Evolutionary conservation across 2,113 vertebrate species (phyloP).

Genomic region (Eupsittula cactorum): DNA sequence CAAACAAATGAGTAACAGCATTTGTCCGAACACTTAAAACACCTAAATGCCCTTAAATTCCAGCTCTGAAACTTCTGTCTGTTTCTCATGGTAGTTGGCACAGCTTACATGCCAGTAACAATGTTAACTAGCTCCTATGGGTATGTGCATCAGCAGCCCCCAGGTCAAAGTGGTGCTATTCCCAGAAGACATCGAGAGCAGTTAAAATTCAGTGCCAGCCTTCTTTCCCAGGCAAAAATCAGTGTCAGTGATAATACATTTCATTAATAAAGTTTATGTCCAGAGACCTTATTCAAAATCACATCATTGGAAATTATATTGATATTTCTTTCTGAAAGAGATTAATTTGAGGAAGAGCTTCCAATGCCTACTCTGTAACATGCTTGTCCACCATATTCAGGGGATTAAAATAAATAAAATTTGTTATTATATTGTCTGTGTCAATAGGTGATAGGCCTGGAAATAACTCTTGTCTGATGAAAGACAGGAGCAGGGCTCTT

Average conservation of each 20-base stretch:
- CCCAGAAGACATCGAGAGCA: neutral
- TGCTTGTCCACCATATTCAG: neutral
- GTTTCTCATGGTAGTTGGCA: neutral
- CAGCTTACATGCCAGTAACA: neutral
- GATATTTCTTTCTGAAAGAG: neutral
- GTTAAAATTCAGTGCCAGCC: neutral
- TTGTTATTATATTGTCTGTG: neutral
- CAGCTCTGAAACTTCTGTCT: neutral
- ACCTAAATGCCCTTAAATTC: neutral
- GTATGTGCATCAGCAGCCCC: neutral
- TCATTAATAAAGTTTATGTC: neutral
- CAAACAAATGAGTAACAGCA: neutral
- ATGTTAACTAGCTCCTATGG: neutral
- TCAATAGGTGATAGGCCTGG: neutral
- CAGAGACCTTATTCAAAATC: neutral
- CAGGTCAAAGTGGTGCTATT: neutral
- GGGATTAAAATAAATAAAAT: neutral
- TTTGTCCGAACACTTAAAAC: neutral
- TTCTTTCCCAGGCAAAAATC: neutral
- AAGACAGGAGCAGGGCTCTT: neutral
- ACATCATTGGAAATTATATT: neutral
- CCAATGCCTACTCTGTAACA: neutral
- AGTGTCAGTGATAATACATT: fast-evolving
- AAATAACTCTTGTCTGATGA: neutral
- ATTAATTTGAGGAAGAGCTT: neutral